Evolutionary conservation across 2,888 invertebrate species (phyloP), one percentile per base, ranked within the genome.

Genomic region (Lissonota sp.): DNA sequence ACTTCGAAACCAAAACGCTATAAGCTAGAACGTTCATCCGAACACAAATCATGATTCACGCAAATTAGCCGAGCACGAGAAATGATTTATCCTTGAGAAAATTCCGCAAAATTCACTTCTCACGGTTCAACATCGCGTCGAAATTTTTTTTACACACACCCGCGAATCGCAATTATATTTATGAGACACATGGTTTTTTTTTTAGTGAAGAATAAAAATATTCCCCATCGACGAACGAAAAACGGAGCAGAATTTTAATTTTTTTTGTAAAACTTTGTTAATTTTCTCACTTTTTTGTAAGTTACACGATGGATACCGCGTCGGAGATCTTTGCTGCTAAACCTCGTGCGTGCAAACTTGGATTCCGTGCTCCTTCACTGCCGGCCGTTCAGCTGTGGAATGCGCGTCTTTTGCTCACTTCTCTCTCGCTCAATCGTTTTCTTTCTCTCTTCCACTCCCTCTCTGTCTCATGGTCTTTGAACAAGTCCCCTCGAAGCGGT

Each of bases 331-430:
- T 16, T 51, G 57, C 6, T 49, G 62, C 60, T 26, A 44, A 46
- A 55, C 66, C 79, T 71, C 79, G 80, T 76, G 80, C 63, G 72
- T 69, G 63, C 49, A 49, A 72, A 63, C 81, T 84, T 80, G 85
- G 71, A 82, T 85, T 82, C 83, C 82, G 85, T 85, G 88, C 87
- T 88, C 89, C 90, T 90, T 90, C 86, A 89, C 90, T 86, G 88
- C 85, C 87, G 86, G 89, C 86, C 88, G 89, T 89, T 90, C 89
- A 86, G 87, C 86, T 88, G 90, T 90, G 90, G 90, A 91, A 91
- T 91, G 90, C 88, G 90, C 90, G 88, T 81, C 81, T 89, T 87
- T 86, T 26, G 88, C 46, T 86, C 89, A 88, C 89, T 88, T 76
- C 83, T 84, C 86, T 88, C 85, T 82, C 84, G 62, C 82, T 71